Evolutionary conservation across 1,140 invertebrate genomes (phyloP).

Genomic region (Bombus difficillimus): DNA sequence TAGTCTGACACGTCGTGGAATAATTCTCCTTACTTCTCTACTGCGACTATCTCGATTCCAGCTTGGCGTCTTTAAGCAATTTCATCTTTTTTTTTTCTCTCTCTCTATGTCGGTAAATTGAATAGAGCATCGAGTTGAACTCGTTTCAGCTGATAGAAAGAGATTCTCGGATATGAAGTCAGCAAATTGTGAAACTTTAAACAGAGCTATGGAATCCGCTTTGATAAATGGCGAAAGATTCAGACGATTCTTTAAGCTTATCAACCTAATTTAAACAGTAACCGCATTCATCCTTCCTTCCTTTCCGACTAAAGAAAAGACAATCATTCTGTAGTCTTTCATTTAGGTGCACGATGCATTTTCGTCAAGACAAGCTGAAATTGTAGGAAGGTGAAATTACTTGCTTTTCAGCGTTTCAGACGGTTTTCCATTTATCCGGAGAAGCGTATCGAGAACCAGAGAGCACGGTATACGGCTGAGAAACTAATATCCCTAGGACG

Average conservation of each 20-base stretch:
- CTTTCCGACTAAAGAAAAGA: not conserved
- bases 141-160: not conserved
- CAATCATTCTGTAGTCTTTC: not conserved
- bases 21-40: not conserved
- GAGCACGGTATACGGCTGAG: not conserved
- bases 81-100: not conserved
- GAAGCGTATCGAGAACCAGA: not conserved
- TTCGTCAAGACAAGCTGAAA: not conserved
- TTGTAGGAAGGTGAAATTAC: not conserved
- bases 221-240: not conserved
- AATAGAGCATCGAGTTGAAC: not conserved
- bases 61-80: not conserved
- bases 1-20: not conserved
- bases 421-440: not conserved
- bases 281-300: not conserved
- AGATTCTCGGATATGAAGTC: not conserved
- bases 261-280: not conserved
- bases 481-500: conserved; percentile 13
- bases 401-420: not conserved
- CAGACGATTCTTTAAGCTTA: not conserved
- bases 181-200: not conserved
- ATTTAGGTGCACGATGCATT: not conserved
- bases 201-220: not conserved
- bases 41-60: too few species aligned
- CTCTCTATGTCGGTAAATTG: not conserved